Evolutionary conservation across 2,113 vertebrate species (phyloP).

Genomic region (Scomber japonicus): DNA sequence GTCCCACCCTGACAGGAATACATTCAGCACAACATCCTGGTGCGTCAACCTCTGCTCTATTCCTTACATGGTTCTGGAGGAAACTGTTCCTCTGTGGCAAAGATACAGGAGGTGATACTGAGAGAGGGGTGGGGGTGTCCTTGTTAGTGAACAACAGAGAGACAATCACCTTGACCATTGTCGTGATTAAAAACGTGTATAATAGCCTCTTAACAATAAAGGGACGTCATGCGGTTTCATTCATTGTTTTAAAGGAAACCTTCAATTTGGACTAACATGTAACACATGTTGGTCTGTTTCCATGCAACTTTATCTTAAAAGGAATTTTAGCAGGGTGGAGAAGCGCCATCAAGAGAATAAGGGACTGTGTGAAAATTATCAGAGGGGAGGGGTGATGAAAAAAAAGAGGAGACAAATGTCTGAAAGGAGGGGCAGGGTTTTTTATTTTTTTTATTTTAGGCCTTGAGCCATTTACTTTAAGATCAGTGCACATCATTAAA

Average conservation of each 20-base stretch:
- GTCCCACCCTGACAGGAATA: constrained; percentile 57
- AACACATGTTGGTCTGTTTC: background rate
- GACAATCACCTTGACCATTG: background rate
- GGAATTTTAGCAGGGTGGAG: background rate
- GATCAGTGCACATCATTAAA: background rate
- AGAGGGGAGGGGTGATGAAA: too few relatives aligned
- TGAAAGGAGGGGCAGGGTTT: too few relatives aligned
- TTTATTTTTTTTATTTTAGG: too few relatives aligned
- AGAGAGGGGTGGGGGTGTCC: background rate
- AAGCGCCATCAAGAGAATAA: too few relatives aligned
- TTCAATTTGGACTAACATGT: too few relatives aligned
- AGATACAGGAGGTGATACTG: constrained; percentile 1
- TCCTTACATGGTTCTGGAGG: constrained; percentile 32
- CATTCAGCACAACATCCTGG: constrained; percentile 62
- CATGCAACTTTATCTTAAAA: background rate
- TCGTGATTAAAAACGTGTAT: too few relatives aligned
- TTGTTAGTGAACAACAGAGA: background rate
- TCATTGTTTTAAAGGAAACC: background rate
- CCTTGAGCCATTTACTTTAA: too few relatives aligned
- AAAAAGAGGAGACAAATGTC: too few relatives aligned
- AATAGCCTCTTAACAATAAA: too few relatives aligned
- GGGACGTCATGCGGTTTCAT: too few relatives aligned
- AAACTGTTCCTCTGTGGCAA: constrained; percentile 31
- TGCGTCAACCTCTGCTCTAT: background rate
- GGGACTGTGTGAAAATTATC: too few relatives aligned